phyloP scores from a whole-genome alignment of 2,888 invertebrate genomes.

The Thyatira batis region DNA sequence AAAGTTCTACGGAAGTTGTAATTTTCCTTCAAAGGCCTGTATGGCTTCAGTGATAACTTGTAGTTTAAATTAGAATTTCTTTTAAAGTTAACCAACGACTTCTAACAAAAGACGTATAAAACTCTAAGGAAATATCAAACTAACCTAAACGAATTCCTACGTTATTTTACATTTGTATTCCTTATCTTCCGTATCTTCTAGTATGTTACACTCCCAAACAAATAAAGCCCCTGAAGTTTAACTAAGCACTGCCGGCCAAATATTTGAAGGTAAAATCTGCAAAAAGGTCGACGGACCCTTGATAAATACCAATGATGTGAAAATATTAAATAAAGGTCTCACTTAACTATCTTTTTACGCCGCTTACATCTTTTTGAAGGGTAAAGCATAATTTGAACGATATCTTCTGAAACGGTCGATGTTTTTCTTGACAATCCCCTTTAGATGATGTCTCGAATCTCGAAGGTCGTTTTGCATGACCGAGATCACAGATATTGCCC shows the following conservation, averaged over 20 bases:
- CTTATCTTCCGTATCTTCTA: no score
- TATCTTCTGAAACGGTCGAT: conserved; percentile 40
- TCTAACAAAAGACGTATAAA: neutral
- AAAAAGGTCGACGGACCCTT: conserved; percentile 6
- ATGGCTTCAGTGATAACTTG: no score
- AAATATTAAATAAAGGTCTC: conserved; percentile 20
- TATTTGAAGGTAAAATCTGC: neutral
- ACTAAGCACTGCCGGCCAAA: neutral
- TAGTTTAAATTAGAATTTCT: no score
- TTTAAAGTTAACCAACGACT: no score
- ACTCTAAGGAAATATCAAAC: no score
- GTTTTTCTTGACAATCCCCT: conserved; percentile 36
- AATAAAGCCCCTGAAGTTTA: neutral
- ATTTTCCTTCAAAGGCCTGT: no score
- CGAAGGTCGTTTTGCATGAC: conserved; percentile 58
- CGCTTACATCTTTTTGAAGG: conserved; percentile 14
- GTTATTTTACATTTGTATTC: neutral
- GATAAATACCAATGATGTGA: conserved; percentile 23
- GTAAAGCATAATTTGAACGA: conserved; percentile 30
- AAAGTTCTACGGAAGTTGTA: no score
- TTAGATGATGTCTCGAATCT: conserved; percentile 44
- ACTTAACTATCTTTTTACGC: conserved; percentile 6
- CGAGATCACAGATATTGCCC: conserved; percentile 67
- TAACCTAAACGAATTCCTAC: neutral
- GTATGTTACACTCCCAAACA: neutral